These are phyloP conservation scores for Phymanthus crucifer DNA, from an alignment of 92 coral and sea anemone species.

Conservation along the genomic window DNA sequence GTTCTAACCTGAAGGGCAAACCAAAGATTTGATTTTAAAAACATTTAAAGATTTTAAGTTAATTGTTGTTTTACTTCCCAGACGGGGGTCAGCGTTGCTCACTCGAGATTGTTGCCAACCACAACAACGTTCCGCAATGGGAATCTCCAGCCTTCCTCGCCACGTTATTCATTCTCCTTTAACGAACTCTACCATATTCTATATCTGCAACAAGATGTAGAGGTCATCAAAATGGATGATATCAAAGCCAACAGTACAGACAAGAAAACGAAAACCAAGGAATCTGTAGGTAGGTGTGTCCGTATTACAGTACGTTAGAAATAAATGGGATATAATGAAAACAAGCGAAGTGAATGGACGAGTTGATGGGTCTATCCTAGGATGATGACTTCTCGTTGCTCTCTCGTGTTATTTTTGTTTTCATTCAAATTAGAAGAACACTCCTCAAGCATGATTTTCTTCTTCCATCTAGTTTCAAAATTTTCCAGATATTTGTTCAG, in stretches of 20 bases:
- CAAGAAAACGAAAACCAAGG: slow-evolving; percentile 23
- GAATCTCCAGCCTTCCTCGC: slow-evolving; percentile 26
- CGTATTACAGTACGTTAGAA: neutral
- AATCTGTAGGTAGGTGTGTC: slow-evolving; percentile 12
- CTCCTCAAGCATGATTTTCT: no score
- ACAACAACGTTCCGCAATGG: neutral
- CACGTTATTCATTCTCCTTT: slow-evolving; percentile 64
- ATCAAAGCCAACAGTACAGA: slow-evolving; percentile 17
- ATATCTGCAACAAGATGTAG: slow-evolving; percentile 69
- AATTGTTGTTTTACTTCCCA: neutral
- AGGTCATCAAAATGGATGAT: slow-evolving; percentile 58
- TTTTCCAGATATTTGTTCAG: neutral
- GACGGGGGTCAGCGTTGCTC: neutral
- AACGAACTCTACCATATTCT: slow-evolving; percentile 73
- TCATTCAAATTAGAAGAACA: no score
- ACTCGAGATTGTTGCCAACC: neutral
- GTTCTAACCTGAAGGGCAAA: no score
- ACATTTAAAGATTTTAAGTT: neutral
- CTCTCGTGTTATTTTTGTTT: no score
- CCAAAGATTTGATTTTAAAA: neutral
- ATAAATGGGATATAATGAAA: neutral
- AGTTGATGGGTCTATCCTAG: neutral
- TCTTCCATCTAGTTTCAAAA: no score
- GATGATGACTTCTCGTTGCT: no score
- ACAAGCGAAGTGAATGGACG: neutral